Conservation (phyloP, 2,888 invertebrate genomes). For the Melinaea menophilus region DNA sequence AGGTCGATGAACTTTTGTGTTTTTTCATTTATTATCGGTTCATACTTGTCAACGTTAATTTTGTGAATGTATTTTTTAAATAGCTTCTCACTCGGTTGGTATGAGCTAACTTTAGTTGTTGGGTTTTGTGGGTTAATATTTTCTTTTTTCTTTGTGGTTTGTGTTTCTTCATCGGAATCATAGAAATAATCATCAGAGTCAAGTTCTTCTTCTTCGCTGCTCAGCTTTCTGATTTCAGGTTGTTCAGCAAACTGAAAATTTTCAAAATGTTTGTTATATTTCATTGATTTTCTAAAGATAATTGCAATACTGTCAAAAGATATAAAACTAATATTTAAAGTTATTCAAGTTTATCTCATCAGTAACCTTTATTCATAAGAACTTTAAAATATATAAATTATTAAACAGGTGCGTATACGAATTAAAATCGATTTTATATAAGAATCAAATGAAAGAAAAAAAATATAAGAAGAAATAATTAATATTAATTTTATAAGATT, state of each 20-base stretch:
- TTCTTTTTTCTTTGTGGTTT: conserved; percentile 42
- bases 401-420: too few species aligned
- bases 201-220: conserved; percentile 50
- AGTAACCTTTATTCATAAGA: background rate
- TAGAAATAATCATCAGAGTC: conserved; percentile 68
- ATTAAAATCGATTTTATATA: too few species aligned
- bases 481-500: too few species aligned
- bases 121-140: conserved; percentile 73
- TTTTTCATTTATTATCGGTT: conserved; percentile 80
- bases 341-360: too few species aligned
- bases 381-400: background rate
- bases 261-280: too few species aligned
- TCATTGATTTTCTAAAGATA: too few species aligned
- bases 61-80: conserved; percentile 87
- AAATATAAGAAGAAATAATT: too few species aligned
- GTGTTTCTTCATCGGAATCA: conserved; percentile 58
- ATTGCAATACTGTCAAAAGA: too few species aligned
- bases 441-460: too few species aligned
- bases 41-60: conserved; percentile 91
- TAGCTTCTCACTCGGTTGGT: conserved; percentile 89
- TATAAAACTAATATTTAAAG: too few species aligned
- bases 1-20: conserved; percentile 85
- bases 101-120: conserved; percentile 80
- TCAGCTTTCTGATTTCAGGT: conserved; percentile 48
- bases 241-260: conserved; percentile 59